Evolutionary conservation across 2,797 vertebrate species (phyloP).

Genomic region (Menidia menidia): DNA sequence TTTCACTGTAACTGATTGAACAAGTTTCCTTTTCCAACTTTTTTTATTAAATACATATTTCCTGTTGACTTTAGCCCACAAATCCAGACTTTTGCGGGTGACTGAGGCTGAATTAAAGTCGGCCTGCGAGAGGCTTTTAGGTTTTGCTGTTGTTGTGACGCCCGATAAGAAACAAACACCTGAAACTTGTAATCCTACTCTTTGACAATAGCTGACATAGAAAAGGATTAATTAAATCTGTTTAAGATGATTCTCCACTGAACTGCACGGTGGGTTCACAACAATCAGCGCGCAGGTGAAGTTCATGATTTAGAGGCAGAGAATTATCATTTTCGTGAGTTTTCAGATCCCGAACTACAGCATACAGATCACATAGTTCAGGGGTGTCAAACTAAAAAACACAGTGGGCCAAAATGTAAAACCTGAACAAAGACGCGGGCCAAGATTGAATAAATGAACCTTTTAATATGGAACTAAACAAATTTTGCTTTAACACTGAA

Average conservation of each 20-base stretch:
- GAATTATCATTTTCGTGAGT: too few relatives aligned
- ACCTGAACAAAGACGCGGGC: too few relatives aligned
- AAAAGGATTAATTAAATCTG: constrained; percentile 72
- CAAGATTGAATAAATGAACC: too few relatives aligned
- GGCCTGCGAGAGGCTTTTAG: background rate
- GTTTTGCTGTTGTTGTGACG: background rate
- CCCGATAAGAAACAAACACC: constrained; percentile 28
- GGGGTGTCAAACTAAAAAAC: too few relatives aligned
- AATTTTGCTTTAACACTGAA: too few relatives aligned
- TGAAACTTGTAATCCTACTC: constrained; percentile 64
- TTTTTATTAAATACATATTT: background rate
- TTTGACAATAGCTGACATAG: constrained; percentile 77
- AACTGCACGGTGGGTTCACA: constrained; percentile 23
- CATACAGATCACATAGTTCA: too few relatives aligned
- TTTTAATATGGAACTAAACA: too few relatives aligned
- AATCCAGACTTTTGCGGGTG: background rate
- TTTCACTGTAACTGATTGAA: background rate
- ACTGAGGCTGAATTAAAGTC: background rate
- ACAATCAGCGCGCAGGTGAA: background rate
- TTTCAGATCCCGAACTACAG: too few relatives aligned
- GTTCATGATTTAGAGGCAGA: background rate
- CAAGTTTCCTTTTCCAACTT: background rate
- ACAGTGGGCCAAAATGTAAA: too few relatives aligned
- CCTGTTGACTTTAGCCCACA: background rate
- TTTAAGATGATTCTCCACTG: constrained; percentile 57